A percentile compares a stretch with the other conserved stretches of the same genome.
Evolutionary conservation across 2,113 vertebrate genomes (phyloP).

Genomic region (Hippopotamus amphibius): DNA sequence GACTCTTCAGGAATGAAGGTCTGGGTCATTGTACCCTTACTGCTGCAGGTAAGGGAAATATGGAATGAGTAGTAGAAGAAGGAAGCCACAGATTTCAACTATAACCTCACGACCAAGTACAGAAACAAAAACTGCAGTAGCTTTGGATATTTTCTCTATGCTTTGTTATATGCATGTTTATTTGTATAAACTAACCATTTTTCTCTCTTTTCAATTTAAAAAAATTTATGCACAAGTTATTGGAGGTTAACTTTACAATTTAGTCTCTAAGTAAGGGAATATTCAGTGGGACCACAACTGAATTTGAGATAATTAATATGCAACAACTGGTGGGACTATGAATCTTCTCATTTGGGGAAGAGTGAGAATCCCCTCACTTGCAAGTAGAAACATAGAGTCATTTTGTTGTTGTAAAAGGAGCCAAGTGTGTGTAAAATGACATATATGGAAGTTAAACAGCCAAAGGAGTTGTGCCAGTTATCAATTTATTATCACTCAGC

Average conservation of each 20-base stretch:
- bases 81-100: not conserved
- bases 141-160: not conserved
- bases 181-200: slow-evolving; percentile 5
- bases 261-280: not conserved
- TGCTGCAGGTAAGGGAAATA: not conserved
- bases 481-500: not conserved
- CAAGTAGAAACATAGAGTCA: not conserved
- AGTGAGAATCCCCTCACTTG: not conserved
- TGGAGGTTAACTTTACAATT: not conserved
- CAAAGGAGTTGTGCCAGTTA: not conserved
- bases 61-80: not conserved
- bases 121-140: not conserved
- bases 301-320: not conserved
- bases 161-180: not conserved
- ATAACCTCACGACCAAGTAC: not conserved
- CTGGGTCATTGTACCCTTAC: not conserved
- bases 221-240: not conserved
- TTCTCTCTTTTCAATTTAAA: not conserved
- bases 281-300: not conserved
- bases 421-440: not conserved
- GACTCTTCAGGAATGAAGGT: not conserved
- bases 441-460: not conserved
- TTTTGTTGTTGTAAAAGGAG: not conserved
- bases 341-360: not conserved
- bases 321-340: not conserved